A percentile compares a stretch with the other conserved stretches of the same genome.
Evolutionary conservation across 2,888 invertebrate genomes (phyloP).

Genomic region (Nephrotoma flavescens): DNA sequence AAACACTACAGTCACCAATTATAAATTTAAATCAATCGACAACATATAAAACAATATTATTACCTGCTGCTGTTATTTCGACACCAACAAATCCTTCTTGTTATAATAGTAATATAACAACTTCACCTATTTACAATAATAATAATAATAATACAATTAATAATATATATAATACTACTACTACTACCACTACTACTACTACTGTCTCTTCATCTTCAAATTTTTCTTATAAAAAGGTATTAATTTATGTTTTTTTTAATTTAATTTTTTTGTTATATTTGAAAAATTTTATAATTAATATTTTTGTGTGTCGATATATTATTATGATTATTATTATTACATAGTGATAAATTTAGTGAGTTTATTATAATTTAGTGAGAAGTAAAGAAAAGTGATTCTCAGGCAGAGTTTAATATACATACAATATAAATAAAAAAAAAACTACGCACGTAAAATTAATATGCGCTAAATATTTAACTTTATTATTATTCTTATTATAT

Average conservation of each 20-base stretch:
- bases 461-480: not conserved
- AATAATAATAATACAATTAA: conserved; percentile 15
- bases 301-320: not conserved
- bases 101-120: not conserved
- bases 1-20: conserved; percentile 16
- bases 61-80: conserved; percentile 14
- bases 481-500: not conserved
- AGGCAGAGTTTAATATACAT: not conserved
- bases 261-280: not conserved
- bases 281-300: not conserved
- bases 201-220: conserved; percentile 30
- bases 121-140: not conserved
- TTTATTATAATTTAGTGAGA: not conserved
- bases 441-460: not conserved
- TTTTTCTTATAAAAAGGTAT: conserved; percentile 20
- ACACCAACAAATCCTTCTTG: conserved; percentile 13
- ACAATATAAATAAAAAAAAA: not conserved
- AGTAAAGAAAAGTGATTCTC: not conserved
- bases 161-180: conserved; percentile 24
- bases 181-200: conserved; percentile 11
- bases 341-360: too few relatives aligned
- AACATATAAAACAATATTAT: conserved; percentile 5
- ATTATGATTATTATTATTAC: not conserved
- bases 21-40: not conserved
- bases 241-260: not conserved